Conservation (phyloP, 2,888 invertebrate genomes). For the Brachylomia viminalis region DNA sequence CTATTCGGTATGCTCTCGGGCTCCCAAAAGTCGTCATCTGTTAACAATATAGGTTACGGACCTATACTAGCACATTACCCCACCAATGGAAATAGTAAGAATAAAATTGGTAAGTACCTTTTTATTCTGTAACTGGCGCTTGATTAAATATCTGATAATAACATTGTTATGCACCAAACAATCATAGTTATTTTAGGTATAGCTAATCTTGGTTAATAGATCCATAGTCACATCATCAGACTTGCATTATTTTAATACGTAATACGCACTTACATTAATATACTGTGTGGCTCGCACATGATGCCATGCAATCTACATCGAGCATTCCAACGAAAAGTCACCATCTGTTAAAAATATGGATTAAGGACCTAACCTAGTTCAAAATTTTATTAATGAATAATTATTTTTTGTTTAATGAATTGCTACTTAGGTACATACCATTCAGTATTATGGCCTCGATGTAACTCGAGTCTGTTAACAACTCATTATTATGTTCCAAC, state of each 20-base stretch:
- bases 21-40: slow-evolving; percentile 34
- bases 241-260: slow-evolving; percentile 1
- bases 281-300: slow-evolving; percentile 5
- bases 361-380: slow-evolving; percentile 39
- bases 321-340: slow-evolving; percentile 17
- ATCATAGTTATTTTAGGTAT: background rate
- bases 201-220: slow-evolving; percentile 1
- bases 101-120: slow-evolving; percentile 14
- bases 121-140: slow-evolving; percentile 2
- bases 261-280: background rate
- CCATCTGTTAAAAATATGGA: slow-evolving; percentile 51
- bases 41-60: slow-evolving; percentile 46
- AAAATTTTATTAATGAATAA: too few relatives aligned
- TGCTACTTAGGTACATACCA: slow-evolving; percentile 35
- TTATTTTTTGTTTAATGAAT: too few relatives aligned
- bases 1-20: background rate
- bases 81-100: slow-evolving; percentile 4
- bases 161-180: background rate
- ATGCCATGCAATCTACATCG: slow-evolving; percentile 44
- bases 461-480: slow-evolving; percentile 22
- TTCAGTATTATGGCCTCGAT: slow-evolving; percentile 6
- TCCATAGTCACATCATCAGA: background rate
- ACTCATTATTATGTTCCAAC: slow-evolving; percentile 29
- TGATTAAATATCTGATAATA: slow-evolving; percentile 4
- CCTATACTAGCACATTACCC: slow-evolving; percentile 25